Conservation (phyloP, 1,140 invertebrate genomes). For the Pentalonia nigronervosa region DNA sequence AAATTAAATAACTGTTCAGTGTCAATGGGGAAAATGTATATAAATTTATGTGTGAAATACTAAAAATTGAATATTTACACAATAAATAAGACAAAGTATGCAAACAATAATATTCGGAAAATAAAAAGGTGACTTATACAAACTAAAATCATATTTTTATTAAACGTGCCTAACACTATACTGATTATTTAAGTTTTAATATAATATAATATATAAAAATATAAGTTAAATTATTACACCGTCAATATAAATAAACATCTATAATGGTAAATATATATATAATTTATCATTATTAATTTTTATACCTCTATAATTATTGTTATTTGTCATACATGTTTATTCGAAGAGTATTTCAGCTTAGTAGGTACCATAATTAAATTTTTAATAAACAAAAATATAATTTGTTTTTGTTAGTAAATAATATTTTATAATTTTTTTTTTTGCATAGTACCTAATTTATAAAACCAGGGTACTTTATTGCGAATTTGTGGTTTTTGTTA, state of each 20-base stretch:
- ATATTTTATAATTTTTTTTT: not conserved
- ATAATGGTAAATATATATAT: not conserved
- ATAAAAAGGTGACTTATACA: not conserved
- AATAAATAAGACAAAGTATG: not conserved
- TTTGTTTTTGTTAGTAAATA: too few species aligned
- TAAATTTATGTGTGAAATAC: not conserved
- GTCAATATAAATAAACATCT: not conserved
- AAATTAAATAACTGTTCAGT: not conserved
- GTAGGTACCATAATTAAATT: not conserved
- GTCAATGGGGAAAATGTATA: not conserved
- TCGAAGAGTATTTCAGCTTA: not conserved
- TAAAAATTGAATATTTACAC: not conserved
- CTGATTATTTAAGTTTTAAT: not conserved
- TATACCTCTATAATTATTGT: not conserved
- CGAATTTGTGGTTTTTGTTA: not conserved
- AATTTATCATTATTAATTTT: not conserved
- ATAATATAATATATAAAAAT: not conserved
- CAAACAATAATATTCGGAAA: too few species aligned
- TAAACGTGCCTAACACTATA: not conserved
- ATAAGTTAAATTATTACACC: not conserved
- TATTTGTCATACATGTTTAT: not conserved
- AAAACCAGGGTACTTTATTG: not conserved
- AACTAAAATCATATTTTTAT: not conserved
- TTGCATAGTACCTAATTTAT: not conserved
- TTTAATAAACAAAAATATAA: not conserved